Percentiles rank a stretch among this genome's conserved stretches.
phyloP scores from a whole-genome alignment of 2,888 invertebrate genomes.

The Gastracanthus pulcherrimus region DNA sequence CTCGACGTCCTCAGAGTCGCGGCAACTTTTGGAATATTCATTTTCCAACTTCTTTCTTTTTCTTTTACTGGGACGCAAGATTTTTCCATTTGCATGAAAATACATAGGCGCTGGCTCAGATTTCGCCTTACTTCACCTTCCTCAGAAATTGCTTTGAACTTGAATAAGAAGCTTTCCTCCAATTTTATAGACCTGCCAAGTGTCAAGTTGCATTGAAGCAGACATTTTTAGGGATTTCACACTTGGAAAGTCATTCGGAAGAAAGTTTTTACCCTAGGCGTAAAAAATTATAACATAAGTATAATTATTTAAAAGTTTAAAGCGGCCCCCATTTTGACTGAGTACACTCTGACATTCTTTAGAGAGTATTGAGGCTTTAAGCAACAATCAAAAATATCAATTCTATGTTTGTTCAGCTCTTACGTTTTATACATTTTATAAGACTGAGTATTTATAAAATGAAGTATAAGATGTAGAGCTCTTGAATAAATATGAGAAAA shows the following conservation, averaged over 20 bases:
- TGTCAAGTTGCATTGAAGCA: background rate
- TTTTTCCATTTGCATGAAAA: background rate
- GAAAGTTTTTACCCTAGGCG: too few relatives aligned
- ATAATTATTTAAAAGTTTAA: too few relatives aligned
- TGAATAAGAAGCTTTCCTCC: conserved; percentile 1
- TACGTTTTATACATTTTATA: too few relatives aligned
- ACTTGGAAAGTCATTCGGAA: background rate
- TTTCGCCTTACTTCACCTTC: background rate
- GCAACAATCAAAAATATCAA: too few relatives aligned
- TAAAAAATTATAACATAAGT: too few relatives aligned
- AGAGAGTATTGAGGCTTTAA: too few relatives aligned
- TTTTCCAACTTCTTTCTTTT: background rate
- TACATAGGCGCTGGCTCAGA: background rate
- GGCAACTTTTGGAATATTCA: background rate
- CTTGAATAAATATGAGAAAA: too few relatives aligned
- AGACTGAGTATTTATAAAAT: too few relatives aligned
- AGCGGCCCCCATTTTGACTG: too few relatives aligned
- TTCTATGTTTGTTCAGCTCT: too few relatives aligned
- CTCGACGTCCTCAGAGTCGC: background rate
- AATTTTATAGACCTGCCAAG: background rate
- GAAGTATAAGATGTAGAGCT: too few relatives aligned
- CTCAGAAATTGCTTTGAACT: background rate
- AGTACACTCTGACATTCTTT: too few relatives aligned
- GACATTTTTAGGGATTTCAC: background rate
- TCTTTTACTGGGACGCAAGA: background rate